Base-by-base conservation (phyloP, 37 sponge, comb jelly and placozoan genomes). In the Aplysina aerophoba region DNA sequence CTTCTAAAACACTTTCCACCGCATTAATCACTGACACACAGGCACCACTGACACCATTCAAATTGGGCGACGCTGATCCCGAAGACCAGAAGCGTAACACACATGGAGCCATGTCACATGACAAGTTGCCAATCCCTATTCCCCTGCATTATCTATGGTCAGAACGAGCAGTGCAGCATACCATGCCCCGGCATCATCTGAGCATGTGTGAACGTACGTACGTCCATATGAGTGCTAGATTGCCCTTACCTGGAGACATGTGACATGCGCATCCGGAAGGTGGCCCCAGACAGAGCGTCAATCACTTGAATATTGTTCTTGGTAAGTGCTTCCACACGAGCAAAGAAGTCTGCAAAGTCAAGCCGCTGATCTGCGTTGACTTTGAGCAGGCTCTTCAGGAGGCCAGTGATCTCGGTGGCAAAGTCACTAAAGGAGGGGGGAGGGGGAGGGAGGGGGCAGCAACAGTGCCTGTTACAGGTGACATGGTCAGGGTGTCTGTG, bases 291-390 rank as follows among this genome's bases (percentile, higher is more conserved):
- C 8, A 90, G 75, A 0, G 85, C 67, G 58, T 90, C 90, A 4
- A 92, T 55, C 38, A 95, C 67, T 64, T 88, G 88, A 33, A 95
- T 44, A 61, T 95, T 92, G 15, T 87, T 85, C 50, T 74, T 84
- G 38, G 87, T 87, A 77, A 95, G 90, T 62, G 88, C 89, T 30
- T 90, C 93, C 24, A 90, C 91, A 80, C 82, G 66, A 27, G 78
- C 84, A 72, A 92, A 95, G 73, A 95, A 92, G 58, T 92, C 93
- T 13, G 30, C 55, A 81, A 90, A 92, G 31, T 84, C 86, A 91
- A 95, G 90, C 22, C 96, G 80, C 81, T 95, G 90, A 0, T 40
- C 21, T 0, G 93, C 79, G 55, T 92, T 87, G 38, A 95, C 65
- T 54, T 90, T 90, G 12, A 95, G 84, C 77, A 92, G 71, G 31